These are phyloP conservation scores for Bovichtus variegatus DNA, from an alignment of 2,797 vertebrate species.

Conservation along the genomic window DNA sequence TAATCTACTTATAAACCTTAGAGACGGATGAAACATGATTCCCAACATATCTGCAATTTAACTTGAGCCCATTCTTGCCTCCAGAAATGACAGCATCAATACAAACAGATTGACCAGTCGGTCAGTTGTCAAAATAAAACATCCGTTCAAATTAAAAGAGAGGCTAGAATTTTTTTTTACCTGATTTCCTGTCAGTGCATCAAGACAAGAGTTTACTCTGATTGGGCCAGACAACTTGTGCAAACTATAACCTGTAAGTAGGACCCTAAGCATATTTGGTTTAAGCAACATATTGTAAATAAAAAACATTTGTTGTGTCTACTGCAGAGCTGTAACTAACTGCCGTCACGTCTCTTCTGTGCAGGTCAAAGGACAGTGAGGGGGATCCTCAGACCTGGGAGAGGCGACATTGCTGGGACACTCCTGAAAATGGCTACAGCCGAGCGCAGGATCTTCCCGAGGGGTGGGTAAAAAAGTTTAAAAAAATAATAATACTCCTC, in stretches of 20 bases:
- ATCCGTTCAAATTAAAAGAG: conserved; percentile 65
- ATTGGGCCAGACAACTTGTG: conserved; percentile 27
- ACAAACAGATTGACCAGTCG: conserved; percentile 71
- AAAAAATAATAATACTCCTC: conserved; percentile 73
- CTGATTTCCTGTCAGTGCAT: conserved; percentile 52
- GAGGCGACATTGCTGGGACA: conserved; percentile 68
- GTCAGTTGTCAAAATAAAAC: conserved; percentile 68
- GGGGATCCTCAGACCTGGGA: conserved; percentile 71
- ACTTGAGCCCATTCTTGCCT: conserved; percentile 71
- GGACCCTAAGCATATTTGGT: neutral
- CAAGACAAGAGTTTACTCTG: conserved; percentile 31
- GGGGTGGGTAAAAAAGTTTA: conserved; percentile 62
- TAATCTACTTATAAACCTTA: conserved; percentile 95
- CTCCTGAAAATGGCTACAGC: conserved; percentile 66
- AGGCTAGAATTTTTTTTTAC: conserved; percentile 41
- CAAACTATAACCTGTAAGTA: conserved; percentile 9
- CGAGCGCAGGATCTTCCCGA: conserved; percentile 48
- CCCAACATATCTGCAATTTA: conserved; percentile 82
- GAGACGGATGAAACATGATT: conserved; percentile 89
- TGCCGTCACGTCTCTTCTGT: conserved; percentile 44
- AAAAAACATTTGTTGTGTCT: neutral
- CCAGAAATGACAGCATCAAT: conserved; percentile 82
- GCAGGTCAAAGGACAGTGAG: conserved; percentile 53
- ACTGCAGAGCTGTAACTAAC: conserved; percentile 20
- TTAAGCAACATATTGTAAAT: conserved; percentile 4